phyloP scores from a whole-genome alignment of 2,113 vertebrate genomes.

The Scopus umbretta region DNA sequence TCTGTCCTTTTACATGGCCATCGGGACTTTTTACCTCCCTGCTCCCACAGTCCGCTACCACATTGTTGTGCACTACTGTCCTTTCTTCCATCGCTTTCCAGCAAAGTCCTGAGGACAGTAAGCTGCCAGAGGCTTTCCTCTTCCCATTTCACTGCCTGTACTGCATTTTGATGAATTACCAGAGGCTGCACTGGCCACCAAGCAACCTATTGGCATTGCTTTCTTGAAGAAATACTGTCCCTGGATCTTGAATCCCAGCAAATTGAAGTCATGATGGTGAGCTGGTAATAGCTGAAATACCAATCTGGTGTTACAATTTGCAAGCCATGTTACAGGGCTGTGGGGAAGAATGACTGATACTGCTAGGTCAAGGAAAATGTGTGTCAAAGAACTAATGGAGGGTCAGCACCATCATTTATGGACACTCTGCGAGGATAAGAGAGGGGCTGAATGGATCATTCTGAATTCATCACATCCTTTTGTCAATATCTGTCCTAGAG shows the following conservation, averaged over 20 bases:
- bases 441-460: not conserved
- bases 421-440: not conserved
- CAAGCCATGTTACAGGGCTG: not conserved
- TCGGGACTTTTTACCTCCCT: not conserved
- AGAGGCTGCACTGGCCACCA: not conserved
- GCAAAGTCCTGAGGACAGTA: not conserved
- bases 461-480: not conserved
- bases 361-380: constrained; percentile 1
- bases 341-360: not conserved
- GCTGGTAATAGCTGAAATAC: constrained; percentile 7
- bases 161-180: not conserved
- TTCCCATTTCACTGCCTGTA: not conserved
- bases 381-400: not conserved
- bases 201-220: not conserved
- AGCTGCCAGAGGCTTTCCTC: not conserved
- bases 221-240: constrained; percentile 13
- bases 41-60: not conserved
- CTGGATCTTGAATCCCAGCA: not conserved
- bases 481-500: constrained; percentile 21
- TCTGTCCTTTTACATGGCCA: not conserved
- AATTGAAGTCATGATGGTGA: not conserved
- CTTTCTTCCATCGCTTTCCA: not conserved
- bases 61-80: not conserved
- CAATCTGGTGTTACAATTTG: constrained; percentile 20
- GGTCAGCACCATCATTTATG: constrained; percentile 26